Conservation (phyloP, 2,797 vertebrate genomes). For the Xiphophorus birchmanni region DNA sequence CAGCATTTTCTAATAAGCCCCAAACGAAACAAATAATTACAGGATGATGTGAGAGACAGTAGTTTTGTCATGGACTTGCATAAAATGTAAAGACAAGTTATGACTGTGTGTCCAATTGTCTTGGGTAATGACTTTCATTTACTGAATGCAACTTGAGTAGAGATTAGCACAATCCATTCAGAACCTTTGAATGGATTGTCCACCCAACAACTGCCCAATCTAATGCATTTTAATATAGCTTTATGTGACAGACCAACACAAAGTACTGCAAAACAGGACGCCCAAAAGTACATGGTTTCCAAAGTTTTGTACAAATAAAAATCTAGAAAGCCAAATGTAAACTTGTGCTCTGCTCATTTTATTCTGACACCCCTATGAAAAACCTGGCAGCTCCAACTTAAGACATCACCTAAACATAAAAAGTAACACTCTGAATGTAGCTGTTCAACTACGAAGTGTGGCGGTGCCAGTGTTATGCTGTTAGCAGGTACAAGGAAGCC, state of each 20-base stretch:
- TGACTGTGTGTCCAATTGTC: neutral
- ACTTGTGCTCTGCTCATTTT: neutral
- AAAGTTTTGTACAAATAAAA: neutral
- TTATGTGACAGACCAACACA: neutral
- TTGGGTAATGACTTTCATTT: neutral
- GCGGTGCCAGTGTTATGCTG: neutral
- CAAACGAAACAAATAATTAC: neutral
- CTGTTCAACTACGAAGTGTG: no score
- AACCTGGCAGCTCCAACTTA: neutral
- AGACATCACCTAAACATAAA: neutral
- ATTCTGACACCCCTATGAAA: neutral
- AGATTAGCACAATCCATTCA: neutral
- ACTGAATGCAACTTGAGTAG: neutral
- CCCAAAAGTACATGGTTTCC: neutral
- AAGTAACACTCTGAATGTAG: neutral
- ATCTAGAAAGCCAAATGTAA: neutral
- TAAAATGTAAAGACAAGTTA: neutral
- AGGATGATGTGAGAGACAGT: conserved; percentile 3
- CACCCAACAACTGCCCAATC: neutral
- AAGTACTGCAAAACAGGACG: neutral
- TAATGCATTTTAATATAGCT: neutral
- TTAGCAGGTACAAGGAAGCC: neutral
- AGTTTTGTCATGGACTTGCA: neutral
- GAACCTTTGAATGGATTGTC: neutral
- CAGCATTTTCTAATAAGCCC: neutral